Evolutionary conservation across 2,797 vertebrate genomes (phyloP), one percentile per base, ranked within the genome.

Genomic region (Zalophus californianus): DNA sequence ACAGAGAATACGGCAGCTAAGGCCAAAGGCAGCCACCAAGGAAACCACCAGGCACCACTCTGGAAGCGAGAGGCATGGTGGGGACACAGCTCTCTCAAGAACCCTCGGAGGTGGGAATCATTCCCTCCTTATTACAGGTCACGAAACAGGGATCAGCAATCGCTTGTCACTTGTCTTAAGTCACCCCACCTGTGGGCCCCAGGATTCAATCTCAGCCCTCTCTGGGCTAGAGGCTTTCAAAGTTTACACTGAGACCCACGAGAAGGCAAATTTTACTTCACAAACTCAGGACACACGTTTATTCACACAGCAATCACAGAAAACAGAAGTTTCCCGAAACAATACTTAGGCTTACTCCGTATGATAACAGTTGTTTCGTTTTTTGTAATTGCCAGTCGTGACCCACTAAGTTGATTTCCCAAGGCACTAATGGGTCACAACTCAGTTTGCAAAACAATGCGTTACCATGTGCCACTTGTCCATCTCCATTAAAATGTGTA

Each of bases 371-470:
- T 16, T 52, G 58, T 86, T 97, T 84, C 64, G 68, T 86, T 97
- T 94, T 91, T 60, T 25, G 21, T 96, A 91, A 95, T 93, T 90
- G 92, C 86, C 82, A 92, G 86, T 91, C 72, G 44, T 92, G 96
- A 97, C 93, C 96, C 77, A 88, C 78, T 54, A 90, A 89, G 93
- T 50, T 97, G 92, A 84, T 91, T 88, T 95, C 85, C 94, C 2
- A 15, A 93, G 64, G 66, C 78, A 85, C 72, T 94, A 73, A 97
- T 8, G 77, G 93, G 82, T 97, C 93, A 98, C 87, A 93, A 79
- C 78, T 92, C 62, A 64, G 35, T 90, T 64, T 86, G 68, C n/a
- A 86, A 91, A 96, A 94, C 90, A 96, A 86, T 72, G 72, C 14
- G 80, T 85, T 52, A 32, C 21, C 60, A 13, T 4, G 68, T 29